Conservation (phyloP, 2,888 invertebrate species). For the Callimorpha dominula region DNA sequence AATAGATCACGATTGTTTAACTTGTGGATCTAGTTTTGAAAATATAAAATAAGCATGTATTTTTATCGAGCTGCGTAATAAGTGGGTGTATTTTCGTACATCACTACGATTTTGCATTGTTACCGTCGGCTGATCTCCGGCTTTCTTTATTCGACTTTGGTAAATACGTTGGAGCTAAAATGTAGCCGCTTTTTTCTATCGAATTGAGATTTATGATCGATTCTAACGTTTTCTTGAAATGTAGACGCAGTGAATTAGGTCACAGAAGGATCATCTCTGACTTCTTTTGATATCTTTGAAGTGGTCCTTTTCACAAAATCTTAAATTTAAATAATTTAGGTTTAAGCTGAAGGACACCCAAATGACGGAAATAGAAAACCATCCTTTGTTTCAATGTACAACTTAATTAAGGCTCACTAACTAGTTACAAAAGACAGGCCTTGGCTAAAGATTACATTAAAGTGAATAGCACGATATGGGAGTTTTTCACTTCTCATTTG, state of each 20-base stretch:
- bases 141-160: constrained; percentile 46
- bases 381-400: no score
- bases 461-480: no score
- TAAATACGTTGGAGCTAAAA: constrained; percentile 27
- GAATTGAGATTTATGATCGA: constrained; percentile 26
- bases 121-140: constrained; percentile 46
- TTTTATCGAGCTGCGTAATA: constrained; percentile 21
- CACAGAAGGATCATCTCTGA: neutral
- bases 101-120: constrained; percentile 51
- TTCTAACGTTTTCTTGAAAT: constrained; percentile 10
- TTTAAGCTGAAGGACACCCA: no score
- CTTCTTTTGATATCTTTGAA: neutral
- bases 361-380: no score
- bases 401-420: no score
- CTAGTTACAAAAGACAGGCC: no score
- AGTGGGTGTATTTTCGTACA: constrained; percentile 36
- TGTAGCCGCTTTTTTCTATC: constrained; percentile 23
- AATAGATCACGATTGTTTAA: constrained; percentile 36
- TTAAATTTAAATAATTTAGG: no score
- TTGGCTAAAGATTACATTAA: no score
- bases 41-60: constrained; percentile 5
- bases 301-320: neutral
- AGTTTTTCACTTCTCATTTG: no score
- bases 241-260: constrained; percentile 9
- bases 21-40: constrained; percentile 13